phyloP scores from a whole-genome alignment of 2,888 invertebrate genomes.

The Rhingia campestris region DNA sequence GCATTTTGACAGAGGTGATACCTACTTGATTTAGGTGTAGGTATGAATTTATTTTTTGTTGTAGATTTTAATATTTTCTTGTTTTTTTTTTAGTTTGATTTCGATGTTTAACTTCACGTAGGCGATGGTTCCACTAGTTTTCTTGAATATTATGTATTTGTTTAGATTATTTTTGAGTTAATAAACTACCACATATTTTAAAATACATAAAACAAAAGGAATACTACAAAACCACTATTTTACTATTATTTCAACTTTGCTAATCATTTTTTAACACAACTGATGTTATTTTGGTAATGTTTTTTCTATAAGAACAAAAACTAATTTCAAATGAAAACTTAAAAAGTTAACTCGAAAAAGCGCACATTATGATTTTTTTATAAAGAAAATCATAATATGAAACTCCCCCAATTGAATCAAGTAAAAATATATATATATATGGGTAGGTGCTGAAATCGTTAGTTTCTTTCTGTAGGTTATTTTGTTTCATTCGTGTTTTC shows the following conservation, averaged over 20 bases:
- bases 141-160: neutral
- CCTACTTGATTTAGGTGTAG: too few relatives aligned
- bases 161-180: neutral
- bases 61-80: neutral
- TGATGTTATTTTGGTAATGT: neutral
- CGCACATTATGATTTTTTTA: neutral
- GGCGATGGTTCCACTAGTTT: neutral
- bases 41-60: neutral
- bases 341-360: neutral
- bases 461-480: conserved; percentile 12
- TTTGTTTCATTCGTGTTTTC: conserved; percentile 27
- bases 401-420: conserved; percentile 31
- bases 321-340: neutral
- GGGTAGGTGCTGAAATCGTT: conserved; percentile 12
- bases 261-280: conserved; percentile 18
- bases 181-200: neutral
- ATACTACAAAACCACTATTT: neutral
- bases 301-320: conserved; percentile 6
- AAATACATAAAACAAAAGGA: neutral
- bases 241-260: conserved; percentile 4
- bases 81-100: neutral
- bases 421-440: neutral
- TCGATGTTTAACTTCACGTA: neutral
- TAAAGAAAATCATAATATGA: conserved; percentile 1
- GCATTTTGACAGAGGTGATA: conserved; percentile 82